Base-by-base conservation (phyloP, 1,140 invertebrate genomes). In the Ptiloglossa arizonensis region DNA sequence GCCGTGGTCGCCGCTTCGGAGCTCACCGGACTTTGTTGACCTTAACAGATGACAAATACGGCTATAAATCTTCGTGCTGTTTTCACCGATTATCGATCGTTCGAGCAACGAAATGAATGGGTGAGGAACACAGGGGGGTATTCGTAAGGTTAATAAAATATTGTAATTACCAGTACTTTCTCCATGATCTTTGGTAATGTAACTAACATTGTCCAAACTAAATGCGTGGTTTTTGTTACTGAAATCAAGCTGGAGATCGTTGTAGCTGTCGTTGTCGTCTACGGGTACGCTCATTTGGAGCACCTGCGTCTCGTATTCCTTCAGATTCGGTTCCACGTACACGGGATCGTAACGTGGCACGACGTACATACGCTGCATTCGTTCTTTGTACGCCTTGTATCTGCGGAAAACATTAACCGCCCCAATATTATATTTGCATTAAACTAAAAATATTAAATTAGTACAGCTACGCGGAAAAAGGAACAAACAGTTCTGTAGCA, bases 281-380 rank as follows among this genome's bases (percentile, higher is more conserved):
- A 96, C 93, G 0, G 95, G 95, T 1, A 98, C 97, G 73, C 96
- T 97, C 97, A 98, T 97, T 80, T 97, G 96, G 2, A 98, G 92
- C 41, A 98, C 96, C 94, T 98, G 96, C 3, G 96, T 97, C 91
- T 97, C 96, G 89, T 97, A 97, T 89, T 97, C 96, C 89, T 97
- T 97, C 52, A 97, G 90, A 90, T 95, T 95, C 1, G 95, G 94
- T 81, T 96, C 96, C 0, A 96, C 95, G 81, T 96, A 96, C 1
- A 97, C 96, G 0, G 96, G 95, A 90, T 97, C 96, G 86, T 97
- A 97, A n/a, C 95, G 92, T 8, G 96, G 95, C 19, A 95, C 94
- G 5, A 96, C 94, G 83, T 96, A 96, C 90, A 96, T 94, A 3
- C 95, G 92, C 81, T 95, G 94, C 93, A 96, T 95, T 83, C 96